A percentile compares a stretch with the other conserved stretches of the same genome.
Evolutionary conservation across 2,888 invertebrate species (phyloP).

Genomic region (Lasioglossum malachurum): DNA sequence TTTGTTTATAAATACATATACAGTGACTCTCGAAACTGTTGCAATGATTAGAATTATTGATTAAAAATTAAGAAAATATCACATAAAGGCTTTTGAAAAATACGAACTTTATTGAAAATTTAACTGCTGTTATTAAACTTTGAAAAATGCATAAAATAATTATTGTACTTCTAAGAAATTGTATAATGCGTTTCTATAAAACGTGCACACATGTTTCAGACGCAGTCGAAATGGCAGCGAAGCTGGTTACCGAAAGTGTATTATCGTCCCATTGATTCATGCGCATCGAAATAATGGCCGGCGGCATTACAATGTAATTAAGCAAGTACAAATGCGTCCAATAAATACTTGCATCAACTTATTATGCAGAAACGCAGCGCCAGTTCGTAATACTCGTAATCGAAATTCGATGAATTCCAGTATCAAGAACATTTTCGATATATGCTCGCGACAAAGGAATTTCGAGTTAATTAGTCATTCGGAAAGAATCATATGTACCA

Average conservation of each 20-base stretch:
- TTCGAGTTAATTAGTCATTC: neutral
- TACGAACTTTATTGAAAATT: too few relatives aligned
- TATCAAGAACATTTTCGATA: neutral
- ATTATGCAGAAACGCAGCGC: conserved; percentile 34
- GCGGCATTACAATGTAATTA: conserved; percentile 45
- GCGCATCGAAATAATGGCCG: conserved; percentile 59
- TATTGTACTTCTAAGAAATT: too few relatives aligned
- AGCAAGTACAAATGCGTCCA: conserved; percentile 44
- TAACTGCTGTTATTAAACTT: too few relatives aligned
- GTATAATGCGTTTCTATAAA: neutral
- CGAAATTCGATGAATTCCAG: neutral
- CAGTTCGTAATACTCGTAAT: conserved; percentile 5
- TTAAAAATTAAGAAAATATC: too few relatives aligned
- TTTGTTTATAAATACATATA: neutral
- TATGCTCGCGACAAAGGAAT: neutral
- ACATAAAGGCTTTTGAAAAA: too few relatives aligned
- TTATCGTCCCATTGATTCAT: conserved; percentile 73
- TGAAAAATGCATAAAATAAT: too few relatives aligned
- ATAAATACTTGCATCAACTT: conserved; percentile 46
- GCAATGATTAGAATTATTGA: too few relatives aligned
- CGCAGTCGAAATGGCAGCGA: conserved; percentile 76
- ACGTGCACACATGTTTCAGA: conserved; percentile 67
- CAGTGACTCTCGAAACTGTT: too few relatives aligned
- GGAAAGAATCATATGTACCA: neutral
- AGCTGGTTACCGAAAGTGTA: conserved; percentile 77